Evolutionary conservation across 2,888 invertebrate species (phyloP).

Genomic region (Callyntrura guangdongensis): DNA sequence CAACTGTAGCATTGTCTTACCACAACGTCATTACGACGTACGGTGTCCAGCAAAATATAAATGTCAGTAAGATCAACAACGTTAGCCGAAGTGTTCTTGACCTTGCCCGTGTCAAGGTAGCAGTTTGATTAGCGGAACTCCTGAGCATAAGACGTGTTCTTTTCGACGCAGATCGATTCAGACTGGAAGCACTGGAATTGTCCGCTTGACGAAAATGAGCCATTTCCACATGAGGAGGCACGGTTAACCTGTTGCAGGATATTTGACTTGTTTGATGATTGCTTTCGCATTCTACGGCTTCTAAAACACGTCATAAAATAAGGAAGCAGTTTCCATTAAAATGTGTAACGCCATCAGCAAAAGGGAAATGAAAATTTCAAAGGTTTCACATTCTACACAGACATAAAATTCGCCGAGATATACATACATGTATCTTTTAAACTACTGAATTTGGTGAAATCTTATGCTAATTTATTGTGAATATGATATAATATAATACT

Average conservation of each 20-base stretch:
- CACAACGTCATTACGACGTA: slow-evolving; percentile 92
- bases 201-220: not conserved
- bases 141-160: slow-evolving; percentile 73
- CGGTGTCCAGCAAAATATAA: slow-evolving; percentile 92
- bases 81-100: slow-evolving; percentile 92
- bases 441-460: too few relatives aligned
- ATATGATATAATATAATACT: too few relatives aligned
- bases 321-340: too few relatives aligned
- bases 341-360: too few relatives aligned
- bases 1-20: slow-evolving; percentile 86
- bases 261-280: not conserved
- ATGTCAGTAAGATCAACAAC: slow-evolving; percentile 91
- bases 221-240: not conserved
- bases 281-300: slow-evolving; percentile 17
- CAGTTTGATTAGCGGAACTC: slow-evolving; percentile 86
- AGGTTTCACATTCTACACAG: too few relatives aligned
- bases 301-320: not conserved
- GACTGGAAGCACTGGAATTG: not conserved
- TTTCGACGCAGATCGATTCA: slow-evolving; percentile 41
- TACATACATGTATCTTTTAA: too few relatives aligned
- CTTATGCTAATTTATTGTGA: too few relatives aligned
- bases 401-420: too few relatives aligned
- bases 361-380: too few relatives aligned
- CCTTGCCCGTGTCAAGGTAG: slow-evolving; percentile 90
- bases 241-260: too few relatives aligned